These are phyloP conservation scores for Phainopepla nitens DNA, from an alignment of 2,113 vertebrate genomes.

Conservation along the genomic window DNA sequence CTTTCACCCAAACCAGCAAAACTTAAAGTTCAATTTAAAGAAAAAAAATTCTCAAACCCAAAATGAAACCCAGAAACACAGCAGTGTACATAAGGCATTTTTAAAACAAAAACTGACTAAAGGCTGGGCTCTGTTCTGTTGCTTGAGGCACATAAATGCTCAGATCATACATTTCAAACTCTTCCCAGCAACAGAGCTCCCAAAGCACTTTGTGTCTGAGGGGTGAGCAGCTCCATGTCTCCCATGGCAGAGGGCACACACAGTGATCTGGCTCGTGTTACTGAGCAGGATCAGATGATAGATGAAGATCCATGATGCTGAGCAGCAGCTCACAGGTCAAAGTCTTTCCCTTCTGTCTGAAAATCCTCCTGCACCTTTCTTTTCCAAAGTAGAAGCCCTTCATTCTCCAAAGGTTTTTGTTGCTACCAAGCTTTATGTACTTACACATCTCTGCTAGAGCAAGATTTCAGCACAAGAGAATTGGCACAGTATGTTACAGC, in stretches of 20 bases:
- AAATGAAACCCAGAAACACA: background rate
- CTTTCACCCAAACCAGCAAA: background rate
- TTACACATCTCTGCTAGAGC: background rate
- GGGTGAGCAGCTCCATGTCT: slow-evolving; percentile 35
- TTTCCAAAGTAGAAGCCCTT: background rate
- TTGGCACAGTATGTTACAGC: background rate
- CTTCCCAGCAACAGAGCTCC: slow-evolving; percentile 31
- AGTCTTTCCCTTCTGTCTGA: background rate
- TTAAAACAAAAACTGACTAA: background rate
- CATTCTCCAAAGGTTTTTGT: background rate
- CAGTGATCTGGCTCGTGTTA: slow-evolving; percentile 20
- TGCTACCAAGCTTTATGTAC: background rate
- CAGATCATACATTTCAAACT: background rate
- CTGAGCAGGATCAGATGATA: slow-evolving; percentile 53
- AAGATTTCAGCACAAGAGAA: background rate
- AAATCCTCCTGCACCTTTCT: background rate
- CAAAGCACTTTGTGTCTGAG: background rate
- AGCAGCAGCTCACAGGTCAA: slow-evolving; percentile 40
- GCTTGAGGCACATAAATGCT: background rate
- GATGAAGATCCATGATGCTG: slow-evolving; percentile 14
- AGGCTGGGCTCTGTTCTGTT: background rate
- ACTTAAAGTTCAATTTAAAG: background rate
- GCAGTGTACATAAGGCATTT: background rate
- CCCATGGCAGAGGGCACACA: slow-evolving; percentile 47
- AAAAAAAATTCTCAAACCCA: background rate